phyloP scores from a whole-genome alignment of 2,888 invertebrate species.

The Polia nebulosa region DNA sequence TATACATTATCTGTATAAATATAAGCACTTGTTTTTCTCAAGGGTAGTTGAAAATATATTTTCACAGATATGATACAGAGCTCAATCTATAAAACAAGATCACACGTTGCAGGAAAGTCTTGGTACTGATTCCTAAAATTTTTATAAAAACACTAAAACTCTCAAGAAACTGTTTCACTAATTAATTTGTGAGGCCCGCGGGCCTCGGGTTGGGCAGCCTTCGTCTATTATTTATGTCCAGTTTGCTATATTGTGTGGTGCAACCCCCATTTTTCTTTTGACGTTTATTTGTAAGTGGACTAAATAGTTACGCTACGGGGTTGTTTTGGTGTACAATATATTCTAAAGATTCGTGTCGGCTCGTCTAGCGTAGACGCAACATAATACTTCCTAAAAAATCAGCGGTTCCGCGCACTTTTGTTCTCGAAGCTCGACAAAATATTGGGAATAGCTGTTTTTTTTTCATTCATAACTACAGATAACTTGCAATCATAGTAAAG shows the following conservation, averaged over 20 bases:
- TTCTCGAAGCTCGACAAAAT: too few species aligned
- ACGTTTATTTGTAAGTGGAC: slow-evolving; percentile 1
- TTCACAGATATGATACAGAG: neutral
- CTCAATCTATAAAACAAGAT: too few species aligned
- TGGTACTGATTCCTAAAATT: too few species aligned
- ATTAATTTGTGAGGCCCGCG: neutral
- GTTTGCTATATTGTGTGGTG: slow-evolving; percentile 25
- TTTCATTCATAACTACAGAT: too few species aligned
- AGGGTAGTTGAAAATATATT: neutral
- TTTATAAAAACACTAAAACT: neutral
- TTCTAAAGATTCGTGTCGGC: too few species aligned
- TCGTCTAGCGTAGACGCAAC: too few species aligned
- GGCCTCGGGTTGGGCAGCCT: neutral
- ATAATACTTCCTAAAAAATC: too few species aligned
- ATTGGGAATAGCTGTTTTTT: too few species aligned
- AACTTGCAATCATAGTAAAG: too few species aligned
- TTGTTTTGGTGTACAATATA: neutral
- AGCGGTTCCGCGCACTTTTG: too few species aligned
- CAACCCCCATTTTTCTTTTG: slow-evolving; percentile 17
- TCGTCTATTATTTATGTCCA: slow-evolving; percentile 25
- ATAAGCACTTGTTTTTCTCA: neutral
- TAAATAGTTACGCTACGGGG: neutral
- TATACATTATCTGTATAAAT: too few species aligned
- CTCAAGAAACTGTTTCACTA: neutral
- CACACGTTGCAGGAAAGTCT: too few species aligned